Evolutionary conservation across 2,888 invertebrate species (phyloP), one percentile per base, ranked within the genome.

Genomic region (Selenia dentaria): DNA sequence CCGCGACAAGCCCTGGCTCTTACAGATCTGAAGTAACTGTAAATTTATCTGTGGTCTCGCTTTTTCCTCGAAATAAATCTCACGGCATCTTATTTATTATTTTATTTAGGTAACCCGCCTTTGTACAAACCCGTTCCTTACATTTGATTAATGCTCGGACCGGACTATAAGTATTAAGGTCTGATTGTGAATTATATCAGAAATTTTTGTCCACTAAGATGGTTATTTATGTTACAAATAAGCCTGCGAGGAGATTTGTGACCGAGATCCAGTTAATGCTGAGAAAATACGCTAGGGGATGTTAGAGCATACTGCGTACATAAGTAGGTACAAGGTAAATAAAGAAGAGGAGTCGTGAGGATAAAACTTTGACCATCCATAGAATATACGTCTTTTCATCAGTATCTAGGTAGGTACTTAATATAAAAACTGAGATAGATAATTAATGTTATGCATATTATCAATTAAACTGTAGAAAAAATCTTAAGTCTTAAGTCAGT

Each of bases 41-140:
- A 6, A 8, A 8, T 22, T 22, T 2, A 22, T 22, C 22, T 22
- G 22, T 22, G 22, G 8, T 8, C 73, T 74, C 70, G 68, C 70
- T 79, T 86, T 81, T 89, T 83, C 85, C 79, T 77, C 74, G 78
- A 85, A 86, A 90, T 89, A 90, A 89, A 89, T 90, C 90, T 88
- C 80, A 80, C 76, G 73, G 79, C 83, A 85, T 82, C 78, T 85
- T 88, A 87, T 90, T 88, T 87, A 88, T 89, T 87, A 89, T 90
- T 89, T 88, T 87, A 85, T 89, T 85, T 83, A 75, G 78, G 75
- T 79, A 70, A 76, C 78, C 77, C 74, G 79, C 79, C 79, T 85
- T 86, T 87, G 74, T 85, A 76, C 59, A 73, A 86, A 88, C 89
- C 81, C 67, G 88, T 89, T 89, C 70, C 66, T 73, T 71, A 74